Evolutionary conservation across 2,888 invertebrate genomes (phyloP).

Genomic region (Spilosoma lubricipeda): DNA sequence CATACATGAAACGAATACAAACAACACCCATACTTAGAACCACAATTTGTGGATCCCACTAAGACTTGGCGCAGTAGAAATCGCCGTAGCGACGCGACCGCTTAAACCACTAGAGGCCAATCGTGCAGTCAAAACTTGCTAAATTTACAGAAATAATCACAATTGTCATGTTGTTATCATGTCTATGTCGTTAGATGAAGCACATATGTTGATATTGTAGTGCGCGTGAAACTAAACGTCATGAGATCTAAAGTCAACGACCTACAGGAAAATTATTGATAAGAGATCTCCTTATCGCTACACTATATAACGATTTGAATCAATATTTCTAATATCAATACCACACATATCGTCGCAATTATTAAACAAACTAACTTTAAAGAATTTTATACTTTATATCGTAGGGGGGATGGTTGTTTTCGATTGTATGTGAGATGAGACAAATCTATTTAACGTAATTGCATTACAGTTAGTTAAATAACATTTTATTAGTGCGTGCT

Average conservation of each 20-base stretch:
- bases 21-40: too few species aligned
- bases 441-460: neutral
- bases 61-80: too few species aligned
- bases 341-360: neutral
- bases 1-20: too few species aligned
- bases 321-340: conserved; percentile 12
- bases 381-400: conserved; percentile 20
- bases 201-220: neutral
- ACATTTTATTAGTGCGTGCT: too few species aligned
- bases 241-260: conserved; percentile 29
- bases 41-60: too few species aligned
- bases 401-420: neutral
- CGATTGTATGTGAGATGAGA: neutral
- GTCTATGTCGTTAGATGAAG: neutral
- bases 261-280: conserved; percentile 23
- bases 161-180: too few species aligned
- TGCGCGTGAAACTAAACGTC: neutral
- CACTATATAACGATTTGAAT: conserved; percentile 23
- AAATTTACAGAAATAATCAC: too few species aligned
- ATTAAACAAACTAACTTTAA: neutral
- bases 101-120: too few species aligned
- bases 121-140: too few species aligned
- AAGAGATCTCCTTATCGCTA: conserved; percentile 16
- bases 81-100: too few species aligned
- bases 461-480: neutral